Evolutionary conservation across 2,797 vertebrate genomes (phyloP).

Genomic region (Brachyalestes nurse): DNA sequence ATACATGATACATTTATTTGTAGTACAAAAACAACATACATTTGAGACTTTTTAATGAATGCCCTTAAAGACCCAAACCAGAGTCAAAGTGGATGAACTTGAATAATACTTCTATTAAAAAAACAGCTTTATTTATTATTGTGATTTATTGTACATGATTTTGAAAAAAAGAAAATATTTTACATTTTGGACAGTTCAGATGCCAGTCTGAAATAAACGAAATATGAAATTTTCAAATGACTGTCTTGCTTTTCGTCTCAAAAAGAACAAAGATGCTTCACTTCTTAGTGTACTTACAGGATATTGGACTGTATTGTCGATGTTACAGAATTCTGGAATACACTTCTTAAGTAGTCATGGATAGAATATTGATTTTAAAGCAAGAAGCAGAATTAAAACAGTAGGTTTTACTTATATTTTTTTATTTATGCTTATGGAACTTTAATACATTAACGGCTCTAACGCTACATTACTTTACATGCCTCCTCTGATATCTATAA

Average conservation of each 20-base stretch:
- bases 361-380: background rate
- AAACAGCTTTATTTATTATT: constrained; percentile 72
- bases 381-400: background rate
- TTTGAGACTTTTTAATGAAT: constrained; percentile 33
- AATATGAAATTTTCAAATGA: constrained; percentile 69
- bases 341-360: too few species aligned
- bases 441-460: background rate
- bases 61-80: constrained; percentile 20
- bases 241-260: constrained; percentile 10
- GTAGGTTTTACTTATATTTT: background rate
- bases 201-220: constrained; percentile 67
- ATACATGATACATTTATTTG: constrained; percentile 39
- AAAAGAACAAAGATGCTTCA: too few species aligned
- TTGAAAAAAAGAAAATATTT: constrained; percentile 59
- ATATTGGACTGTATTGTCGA: too few species aligned
- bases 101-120: constrained; percentile 66
- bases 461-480: background rate
- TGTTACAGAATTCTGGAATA: too few species aligned
- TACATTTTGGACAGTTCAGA: constrained; percentile 71
- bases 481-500: constrained; percentile 1
- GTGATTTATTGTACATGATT: constrained; percentile 73
- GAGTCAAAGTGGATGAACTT: constrained; percentile 59
- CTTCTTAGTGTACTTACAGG: too few species aligned
- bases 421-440: background rate
- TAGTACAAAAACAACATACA: constrained; percentile 45